A percentile compares a stretch with the other conserved stretches of the same genome.
phyloP scores from a whole-genome alignment of 2,113 vertebrate species.

The Noctilio leporinus region DNA sequence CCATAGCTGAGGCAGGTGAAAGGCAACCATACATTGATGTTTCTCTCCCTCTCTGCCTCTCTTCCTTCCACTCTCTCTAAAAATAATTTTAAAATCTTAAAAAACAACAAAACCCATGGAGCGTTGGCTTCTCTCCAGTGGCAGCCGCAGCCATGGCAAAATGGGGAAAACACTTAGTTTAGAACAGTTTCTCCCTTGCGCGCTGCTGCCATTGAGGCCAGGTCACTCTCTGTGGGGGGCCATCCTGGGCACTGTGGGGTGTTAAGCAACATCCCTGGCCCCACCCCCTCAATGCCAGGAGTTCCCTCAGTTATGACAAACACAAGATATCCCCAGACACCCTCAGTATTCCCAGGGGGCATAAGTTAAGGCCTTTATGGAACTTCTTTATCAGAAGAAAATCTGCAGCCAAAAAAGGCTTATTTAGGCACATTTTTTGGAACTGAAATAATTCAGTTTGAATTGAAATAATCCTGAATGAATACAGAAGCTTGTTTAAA shows the following conservation, averaged over 20 bases:
- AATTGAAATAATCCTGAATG: neutral
- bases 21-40: too few relatives aligned
- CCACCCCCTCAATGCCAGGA: neutral
- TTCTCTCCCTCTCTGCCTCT: too few relatives aligned
- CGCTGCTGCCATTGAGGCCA: neutral
- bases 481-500: neutral
- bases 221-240: neutral
- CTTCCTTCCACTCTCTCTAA: too few relatives aligned
- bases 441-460: neutral
- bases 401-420: neutral
- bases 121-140: fast-evolving
- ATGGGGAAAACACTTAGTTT: neutral
- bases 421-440: neutral
- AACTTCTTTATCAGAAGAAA: neutral
- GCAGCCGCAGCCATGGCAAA: neutral
- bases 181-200: neutral
- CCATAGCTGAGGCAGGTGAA: too few relatives aligned
- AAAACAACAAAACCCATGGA: fast-evolving
- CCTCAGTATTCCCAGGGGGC: neutral
- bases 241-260: neutral
- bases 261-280: neutral
- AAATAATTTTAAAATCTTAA: too few relatives aligned
- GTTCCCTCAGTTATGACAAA: neutral
- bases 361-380: neutral
- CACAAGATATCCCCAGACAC: neutral